Evolutionary conservation across 2,113 vertebrate species (phyloP).

Genomic region (Struthidea cinerea): DNA sequence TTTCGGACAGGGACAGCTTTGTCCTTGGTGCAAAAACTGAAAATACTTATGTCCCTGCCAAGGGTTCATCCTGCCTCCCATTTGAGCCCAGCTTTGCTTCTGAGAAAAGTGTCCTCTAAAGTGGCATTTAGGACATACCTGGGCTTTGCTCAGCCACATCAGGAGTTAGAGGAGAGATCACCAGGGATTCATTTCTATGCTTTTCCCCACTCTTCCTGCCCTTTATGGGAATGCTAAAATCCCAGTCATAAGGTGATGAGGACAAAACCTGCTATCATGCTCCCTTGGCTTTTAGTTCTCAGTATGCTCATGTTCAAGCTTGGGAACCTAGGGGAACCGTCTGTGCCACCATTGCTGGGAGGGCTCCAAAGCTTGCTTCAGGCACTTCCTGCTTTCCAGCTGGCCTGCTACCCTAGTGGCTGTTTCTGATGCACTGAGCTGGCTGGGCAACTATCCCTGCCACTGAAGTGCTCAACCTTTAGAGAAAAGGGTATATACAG

Average conservation of each 20-base stretch:
- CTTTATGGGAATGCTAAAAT: neutral
- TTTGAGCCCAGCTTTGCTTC: neutral
- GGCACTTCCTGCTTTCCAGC: neutral
- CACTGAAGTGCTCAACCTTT: neutral
- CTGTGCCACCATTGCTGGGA: rapidly evolving
- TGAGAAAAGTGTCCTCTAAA: neutral
- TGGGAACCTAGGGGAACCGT: neutral
- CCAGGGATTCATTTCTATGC: neutral
- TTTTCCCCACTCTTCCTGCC: neutral
- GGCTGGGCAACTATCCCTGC: neutral
- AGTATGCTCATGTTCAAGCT: neutral
- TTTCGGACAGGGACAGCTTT: neutral
- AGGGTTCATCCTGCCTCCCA: neutral
- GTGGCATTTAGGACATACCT: neutral
- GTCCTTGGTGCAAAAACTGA: neutral
- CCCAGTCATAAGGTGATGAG: neutral
- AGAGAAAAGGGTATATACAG: neutral
- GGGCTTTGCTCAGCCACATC: neutral
- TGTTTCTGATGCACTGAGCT: neutral
- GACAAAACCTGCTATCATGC: neutral
- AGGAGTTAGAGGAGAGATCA: neutral
- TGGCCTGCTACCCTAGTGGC: neutral
- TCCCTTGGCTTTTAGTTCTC: neutral
- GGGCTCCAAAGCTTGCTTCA: neutral
- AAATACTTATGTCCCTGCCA: neutral